Evolutionary conservation across 64 coral and sea anemone species (phyloP), one percentile per base, ranked within the genome.

Genomic region (Porites lutea): DNA sequence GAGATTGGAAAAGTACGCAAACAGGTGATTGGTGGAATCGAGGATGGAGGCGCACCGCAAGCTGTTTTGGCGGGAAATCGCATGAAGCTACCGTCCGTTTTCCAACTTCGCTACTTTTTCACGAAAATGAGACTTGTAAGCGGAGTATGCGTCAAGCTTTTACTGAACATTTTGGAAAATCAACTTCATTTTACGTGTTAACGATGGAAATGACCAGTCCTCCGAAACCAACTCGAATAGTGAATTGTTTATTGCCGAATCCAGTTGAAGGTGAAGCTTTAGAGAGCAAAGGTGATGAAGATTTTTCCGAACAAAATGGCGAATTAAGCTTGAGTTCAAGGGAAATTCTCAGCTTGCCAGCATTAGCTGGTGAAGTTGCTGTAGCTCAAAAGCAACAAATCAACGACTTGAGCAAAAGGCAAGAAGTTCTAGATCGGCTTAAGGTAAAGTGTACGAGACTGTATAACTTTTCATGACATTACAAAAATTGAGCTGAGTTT

Each of bases 301-400:
- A 4, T 21, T 65, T 48, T 84, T 11, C 13, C 46, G 86, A 73
- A 45, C 1, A 73, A 55, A 59, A 14, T 13, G 27, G 49, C 22
- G n/a, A 88, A 10, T 68, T 55, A 54, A 82, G 13, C 23, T 59
- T 12, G 52, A 65, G 59, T 84, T 11, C 21, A 16, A 76, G 18
- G 14, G 45, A 87, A 4, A 10, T 44, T n/a, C 20, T 78, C 59
- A 72, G 73, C 82, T 71, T 92, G 2, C 82, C 91, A 72, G 83
- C 54, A 78, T 72, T 96, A 63, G 91, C 95, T 43, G 95, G 78
- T 54, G 91, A 96, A 80, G 95, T 96, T 16, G 95, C 81, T 21
- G 79, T 65, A 9, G 95, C 87, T 86, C 95, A 96, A 66, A 96
- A 93, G 59, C 78, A 93, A 18, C 95, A 96, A 53, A 91, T 75